These are phyloP conservation scores for Sycon ciliatum DNA, from an alignment of 37 sponge, comb jelly and placozoan genomes.

Conservation along the genomic window DNA sequence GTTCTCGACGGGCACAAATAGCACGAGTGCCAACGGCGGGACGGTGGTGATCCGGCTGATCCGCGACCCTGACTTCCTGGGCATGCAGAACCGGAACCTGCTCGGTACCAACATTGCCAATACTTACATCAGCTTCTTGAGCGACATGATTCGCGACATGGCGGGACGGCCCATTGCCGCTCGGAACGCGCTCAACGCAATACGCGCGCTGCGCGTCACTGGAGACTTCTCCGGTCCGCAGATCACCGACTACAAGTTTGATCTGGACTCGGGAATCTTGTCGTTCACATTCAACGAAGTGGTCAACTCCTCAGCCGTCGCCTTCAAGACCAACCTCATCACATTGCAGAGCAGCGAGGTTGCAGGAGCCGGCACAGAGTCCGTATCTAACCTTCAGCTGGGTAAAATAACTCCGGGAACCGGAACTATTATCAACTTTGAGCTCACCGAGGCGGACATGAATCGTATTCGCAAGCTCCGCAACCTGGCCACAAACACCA, in stretches of 20 bases:
- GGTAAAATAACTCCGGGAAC: conserved; percentile 33
- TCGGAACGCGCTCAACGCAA: too few species aligned
- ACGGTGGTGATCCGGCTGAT: conserved; percentile 29
- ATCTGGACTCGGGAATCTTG: conserved; percentile 57
- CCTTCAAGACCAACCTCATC: conserved; percentile 41
- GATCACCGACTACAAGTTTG: conserved; percentile 44
- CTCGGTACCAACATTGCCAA: conserved; percentile 30
- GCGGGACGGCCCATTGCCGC: conserved; percentile 16
- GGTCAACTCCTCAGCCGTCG: conserved; percentile 20
- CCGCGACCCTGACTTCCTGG: not conserved
- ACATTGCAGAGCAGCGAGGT: conserved; percentile 36
- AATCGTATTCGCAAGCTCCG: conserved; percentile 35
- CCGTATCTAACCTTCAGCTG: too few species aligned
- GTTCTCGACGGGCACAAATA: not conserved
- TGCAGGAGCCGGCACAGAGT: too few species aligned
- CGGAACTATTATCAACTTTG: conserved; percentile 39
- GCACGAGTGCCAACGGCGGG: not conserved
- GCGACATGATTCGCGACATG: conserved; percentile 49
- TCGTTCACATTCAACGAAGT: conserved; percentile 49
- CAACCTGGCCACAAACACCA: conserved; percentile 33
- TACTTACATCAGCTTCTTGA: conserved; percentile 59
- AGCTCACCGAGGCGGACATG: conserved; percentile 34
- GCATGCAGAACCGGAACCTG: not conserved
- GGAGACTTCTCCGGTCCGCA: conserved; percentile 35
- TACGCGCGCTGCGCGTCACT: too few species aligned